phyloP scores from a whole-genome alignment of 2,888 invertebrate genomes.

The Callinectes sapidus region DNA sequence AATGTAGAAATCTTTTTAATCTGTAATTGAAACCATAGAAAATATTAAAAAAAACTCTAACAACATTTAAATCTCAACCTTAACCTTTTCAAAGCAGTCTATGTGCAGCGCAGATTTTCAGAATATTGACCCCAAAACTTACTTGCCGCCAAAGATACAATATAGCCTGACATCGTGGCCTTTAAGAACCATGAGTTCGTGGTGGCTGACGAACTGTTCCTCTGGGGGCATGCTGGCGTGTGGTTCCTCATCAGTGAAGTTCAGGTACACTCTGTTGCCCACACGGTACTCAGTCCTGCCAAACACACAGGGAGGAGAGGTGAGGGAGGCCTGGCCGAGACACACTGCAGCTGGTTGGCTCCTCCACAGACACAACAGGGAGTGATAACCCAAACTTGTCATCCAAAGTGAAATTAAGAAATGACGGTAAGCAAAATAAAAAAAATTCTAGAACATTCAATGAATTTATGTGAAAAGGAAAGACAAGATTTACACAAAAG shows the following conservation, averaged over 20 bases:
- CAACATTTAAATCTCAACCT: no score
- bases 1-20: no score
- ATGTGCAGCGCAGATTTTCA: no score
- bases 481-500: background rate
- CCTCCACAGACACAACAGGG: background rate
- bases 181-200: constrained; percentile 51
- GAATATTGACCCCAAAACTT: constrained; percentile 29
- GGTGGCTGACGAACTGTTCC: constrained; percentile 54
- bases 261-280: constrained; percentile 72
- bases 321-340: background rate
- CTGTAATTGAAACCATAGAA: no score
- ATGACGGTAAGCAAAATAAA: background rate
- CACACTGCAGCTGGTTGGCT: background rate
- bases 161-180: constrained; percentile 69
- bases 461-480: background rate
- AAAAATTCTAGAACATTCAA: background rate
- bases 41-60: no score
- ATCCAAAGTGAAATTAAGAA: background rate
- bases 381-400: background rate
- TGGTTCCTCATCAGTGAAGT: constrained; percentile 62
- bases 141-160: constrained; percentile 71
- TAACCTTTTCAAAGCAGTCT: no score
- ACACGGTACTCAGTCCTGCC: constrained; percentile 71
- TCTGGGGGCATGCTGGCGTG: constrained; percentile 44
- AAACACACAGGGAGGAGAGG: background rate